Percentiles rank a stretch among this genome's conserved stretches.
phyloP scores from a whole-genome alignment of 2,113 vertebrate genomes.

The Ammodytes marinus region DNA sequence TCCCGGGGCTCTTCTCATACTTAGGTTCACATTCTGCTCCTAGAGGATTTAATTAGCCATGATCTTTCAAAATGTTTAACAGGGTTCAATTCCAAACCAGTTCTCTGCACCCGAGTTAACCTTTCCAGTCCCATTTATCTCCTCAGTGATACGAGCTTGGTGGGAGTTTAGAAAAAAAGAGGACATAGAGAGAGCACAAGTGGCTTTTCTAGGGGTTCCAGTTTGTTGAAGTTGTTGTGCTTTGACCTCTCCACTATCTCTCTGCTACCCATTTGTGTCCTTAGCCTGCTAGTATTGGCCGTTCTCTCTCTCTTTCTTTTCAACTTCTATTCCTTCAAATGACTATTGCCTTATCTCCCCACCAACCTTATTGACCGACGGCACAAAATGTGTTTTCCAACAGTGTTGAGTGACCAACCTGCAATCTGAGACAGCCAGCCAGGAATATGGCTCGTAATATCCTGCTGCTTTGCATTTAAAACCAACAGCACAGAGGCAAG shows the following conservation, averaged over 20 bases:
- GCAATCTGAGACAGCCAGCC: constrained; percentile 47
- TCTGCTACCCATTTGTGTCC: constrained; percentile 1
- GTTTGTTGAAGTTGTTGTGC: constrained; percentile 33
- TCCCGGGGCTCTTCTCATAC: no score
- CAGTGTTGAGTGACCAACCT: constrained; percentile 41
- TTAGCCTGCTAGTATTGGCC: constrained; percentile 10
- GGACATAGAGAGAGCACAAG: constrained; percentile 18
- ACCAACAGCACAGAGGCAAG: constrained; percentile 48
- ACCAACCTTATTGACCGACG: constrained; percentile 63
- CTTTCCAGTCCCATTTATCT: constrained; percentile 39
- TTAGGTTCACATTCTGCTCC: background rate
- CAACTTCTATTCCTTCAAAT: constrained; percentile 19
- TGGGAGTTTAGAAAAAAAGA: constrained; percentile 18
- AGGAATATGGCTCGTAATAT: constrained; percentile 55
- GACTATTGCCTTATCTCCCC: constrained; percentile 52
- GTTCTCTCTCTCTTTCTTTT: constrained; percentile 35
- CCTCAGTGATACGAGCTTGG: background rate
- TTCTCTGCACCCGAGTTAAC: background rate
- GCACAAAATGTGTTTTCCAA: constrained; percentile 69
- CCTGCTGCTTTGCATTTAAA: constrained; percentile 69
- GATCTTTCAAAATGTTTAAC: constrained; percentile 15
- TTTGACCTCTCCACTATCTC: constrained; percentile 29
- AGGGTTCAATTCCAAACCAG: background rate
- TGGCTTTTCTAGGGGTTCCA: constrained; percentile 34
- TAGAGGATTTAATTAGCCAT: background rate